These are phyloP conservation scores for Paramuricea clavata DNA, from an alignment of 92 coral and sea anemone genomes.

Conservation along the genomic window DNA sequence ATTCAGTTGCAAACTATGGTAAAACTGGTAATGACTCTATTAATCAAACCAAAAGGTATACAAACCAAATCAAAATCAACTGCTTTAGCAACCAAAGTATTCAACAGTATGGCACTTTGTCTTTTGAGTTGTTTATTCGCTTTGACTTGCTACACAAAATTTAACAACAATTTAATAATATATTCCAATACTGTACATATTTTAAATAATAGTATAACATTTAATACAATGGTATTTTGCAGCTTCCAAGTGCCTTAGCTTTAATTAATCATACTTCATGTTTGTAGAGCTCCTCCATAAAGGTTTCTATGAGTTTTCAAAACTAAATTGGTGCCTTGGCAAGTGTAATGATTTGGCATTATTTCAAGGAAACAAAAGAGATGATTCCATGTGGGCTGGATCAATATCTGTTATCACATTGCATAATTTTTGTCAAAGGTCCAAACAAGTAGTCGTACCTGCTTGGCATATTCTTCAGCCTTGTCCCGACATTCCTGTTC, in stretches of 20 bases:
- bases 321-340: too few species aligned
- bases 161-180: not conserved
- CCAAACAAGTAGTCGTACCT: conserved; percentile 56
- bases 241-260: too few species aligned
- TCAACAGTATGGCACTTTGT: conserved; percentile 85
- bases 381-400: not conserved
- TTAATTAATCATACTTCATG: not conserved
- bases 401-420: not conserved
- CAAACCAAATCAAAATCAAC: conserved; percentile 80
- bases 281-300: too few species aligned
- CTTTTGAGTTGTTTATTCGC: conserved; percentile 89
- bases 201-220: too few species aligned
- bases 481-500: conserved; percentile 91
- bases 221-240: too few species aligned
- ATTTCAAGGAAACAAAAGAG: too few species aligned
- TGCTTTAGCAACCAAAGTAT: conserved; percentile 67
- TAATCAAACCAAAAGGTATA: not conserved
- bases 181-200: not conserved
- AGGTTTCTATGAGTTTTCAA: too few species aligned
- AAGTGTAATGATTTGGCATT: too few species aligned
- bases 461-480: conserved; percentile 97
- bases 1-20: too few species aligned
- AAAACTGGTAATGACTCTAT: too few species aligned
- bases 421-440: not conserved
- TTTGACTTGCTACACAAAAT: conserved; percentile 74